Evolutionary conservation across 1,140 invertebrate species (phyloP).

Genomic region (Hycleus cichorii): DNA sequence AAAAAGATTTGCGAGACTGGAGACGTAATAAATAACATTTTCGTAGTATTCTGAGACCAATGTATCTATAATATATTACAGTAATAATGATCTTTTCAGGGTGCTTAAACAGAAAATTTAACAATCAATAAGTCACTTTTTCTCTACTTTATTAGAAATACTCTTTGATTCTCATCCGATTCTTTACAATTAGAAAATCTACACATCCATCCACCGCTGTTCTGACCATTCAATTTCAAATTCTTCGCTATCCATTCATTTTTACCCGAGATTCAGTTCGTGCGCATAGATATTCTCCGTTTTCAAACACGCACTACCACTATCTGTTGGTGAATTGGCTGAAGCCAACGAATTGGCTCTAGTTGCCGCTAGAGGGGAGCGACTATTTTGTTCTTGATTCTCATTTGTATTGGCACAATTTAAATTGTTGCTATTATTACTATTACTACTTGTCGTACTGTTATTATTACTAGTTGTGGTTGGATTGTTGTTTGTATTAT

Average conservation of each 20-base stretch:
- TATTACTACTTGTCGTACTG: too few species aligned
- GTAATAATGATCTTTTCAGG: conserved; percentile 2
- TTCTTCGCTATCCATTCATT: not conserved
- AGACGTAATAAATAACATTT: conserved; percentile 31
- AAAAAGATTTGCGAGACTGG: conserved; percentile 30
- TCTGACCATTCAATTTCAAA: conserved; percentile 8
- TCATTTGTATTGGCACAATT: conserved; percentile 33
- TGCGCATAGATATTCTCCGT: conserved; percentile 49
- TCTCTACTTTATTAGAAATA: not conserved
- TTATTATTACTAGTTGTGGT: too few species aligned
- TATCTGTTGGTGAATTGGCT: conserved; percentile 63
- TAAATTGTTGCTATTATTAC: conserved; percentile 27
- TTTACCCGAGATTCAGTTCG: conserved; percentile 44
- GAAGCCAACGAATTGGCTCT: conserved; percentile 61
- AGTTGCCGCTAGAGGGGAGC: conserved; percentile 61
- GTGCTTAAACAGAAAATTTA: too few species aligned
- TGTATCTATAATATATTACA: conserved; percentile 21
- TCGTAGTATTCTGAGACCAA: conserved; percentile 33
- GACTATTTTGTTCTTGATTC: conserved; percentile 45
- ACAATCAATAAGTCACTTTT: not conserved
- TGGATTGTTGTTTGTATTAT: too few species aligned
- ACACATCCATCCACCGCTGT: conserved; percentile 17
- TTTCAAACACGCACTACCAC: conserved; percentile 63
- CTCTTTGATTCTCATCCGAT: not conserved
- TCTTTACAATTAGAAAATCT: conserved; percentile 11